Evolutionary conservation across 2,113 vertebrate genomes (phyloP).

Genomic region (Lepus timidus): DNA sequence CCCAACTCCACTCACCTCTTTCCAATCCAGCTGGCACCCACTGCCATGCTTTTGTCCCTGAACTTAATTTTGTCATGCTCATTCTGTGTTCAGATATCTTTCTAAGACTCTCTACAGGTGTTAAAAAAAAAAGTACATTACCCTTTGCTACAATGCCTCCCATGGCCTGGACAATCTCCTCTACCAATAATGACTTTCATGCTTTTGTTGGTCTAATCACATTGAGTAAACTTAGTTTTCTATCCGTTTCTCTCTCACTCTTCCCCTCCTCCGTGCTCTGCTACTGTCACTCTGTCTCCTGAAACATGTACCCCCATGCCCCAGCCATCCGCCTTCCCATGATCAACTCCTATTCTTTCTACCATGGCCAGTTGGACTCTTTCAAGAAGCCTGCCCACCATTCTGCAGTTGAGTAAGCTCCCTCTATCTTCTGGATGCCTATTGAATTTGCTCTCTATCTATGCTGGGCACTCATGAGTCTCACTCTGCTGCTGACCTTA

Average conservation of each 20-base stretch:
- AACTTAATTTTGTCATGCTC: background rate
- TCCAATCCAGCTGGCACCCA: background rate
- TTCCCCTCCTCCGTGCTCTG: background rate
- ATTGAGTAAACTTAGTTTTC: background rate
- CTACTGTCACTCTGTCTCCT: background rate
- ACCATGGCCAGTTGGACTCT: background rate
- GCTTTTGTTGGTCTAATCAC: too few relatives aligned
- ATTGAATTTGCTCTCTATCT: too few relatives aligned
- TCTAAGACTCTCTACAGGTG: background rate
- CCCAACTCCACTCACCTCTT: background rate
- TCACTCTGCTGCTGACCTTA: accelerated
- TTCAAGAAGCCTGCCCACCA: background rate
- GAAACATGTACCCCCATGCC: background rate
- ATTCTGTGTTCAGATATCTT: background rate
- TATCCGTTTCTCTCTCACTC: too few relatives aligned
- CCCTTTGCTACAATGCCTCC: background rate
- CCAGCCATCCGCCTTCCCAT: background rate
- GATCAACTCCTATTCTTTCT: background rate
- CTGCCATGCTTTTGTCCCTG: accelerated
- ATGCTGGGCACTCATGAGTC: background rate
- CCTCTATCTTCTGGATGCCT: background rate
- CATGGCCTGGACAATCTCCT: background rate
- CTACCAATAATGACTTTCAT: background rate
- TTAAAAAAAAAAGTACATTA: background rate
- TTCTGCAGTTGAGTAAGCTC: background rate